phyloP scores from a whole-genome alignment of 1,140 invertebrate genomes.

The Cydia fagiglandana region DNA sequence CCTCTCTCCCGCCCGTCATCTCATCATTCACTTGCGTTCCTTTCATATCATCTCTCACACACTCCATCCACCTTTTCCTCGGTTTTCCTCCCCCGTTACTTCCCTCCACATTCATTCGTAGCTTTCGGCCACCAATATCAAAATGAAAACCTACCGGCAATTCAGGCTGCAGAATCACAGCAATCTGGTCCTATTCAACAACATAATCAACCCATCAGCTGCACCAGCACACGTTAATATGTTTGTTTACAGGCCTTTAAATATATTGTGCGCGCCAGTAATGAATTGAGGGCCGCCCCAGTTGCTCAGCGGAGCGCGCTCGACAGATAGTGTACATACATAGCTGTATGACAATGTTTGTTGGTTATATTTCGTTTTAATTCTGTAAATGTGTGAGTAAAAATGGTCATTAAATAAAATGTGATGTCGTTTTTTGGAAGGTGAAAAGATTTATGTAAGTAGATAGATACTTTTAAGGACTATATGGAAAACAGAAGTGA shows the following conservation, averaged over 20 bases:
- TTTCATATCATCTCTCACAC: too few species aligned
- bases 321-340: neutral
- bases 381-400: neutral
- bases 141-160: neutral
- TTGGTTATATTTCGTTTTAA: neutral
- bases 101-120: too few species aligned
- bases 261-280: constrained; percentile 4
- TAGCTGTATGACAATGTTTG: neutral
- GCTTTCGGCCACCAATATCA: neutral
- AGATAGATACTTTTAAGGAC: too few species aligned
- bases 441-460: too few species aligned
- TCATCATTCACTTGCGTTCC: too few species aligned
- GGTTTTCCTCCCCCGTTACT: too few species aligned
- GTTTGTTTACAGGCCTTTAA: constrained; percentile 1
- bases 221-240: neutral
- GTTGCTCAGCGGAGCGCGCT: neutral
- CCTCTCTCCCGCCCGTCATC: too few species aligned
- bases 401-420: too few species aligned
- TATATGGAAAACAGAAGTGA: too few species aligned
- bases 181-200: neutral
- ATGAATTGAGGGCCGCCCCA: constrained; percentile 8
- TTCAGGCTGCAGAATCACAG: neutral
- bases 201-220: neutral
- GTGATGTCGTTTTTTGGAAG: too few species aligned
- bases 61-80: too few species aligned